Evolutionary conservation across 2,113 vertebrate genomes (phyloP).

Genomic region (Paradoxurus hermaphroditus): DNA sequence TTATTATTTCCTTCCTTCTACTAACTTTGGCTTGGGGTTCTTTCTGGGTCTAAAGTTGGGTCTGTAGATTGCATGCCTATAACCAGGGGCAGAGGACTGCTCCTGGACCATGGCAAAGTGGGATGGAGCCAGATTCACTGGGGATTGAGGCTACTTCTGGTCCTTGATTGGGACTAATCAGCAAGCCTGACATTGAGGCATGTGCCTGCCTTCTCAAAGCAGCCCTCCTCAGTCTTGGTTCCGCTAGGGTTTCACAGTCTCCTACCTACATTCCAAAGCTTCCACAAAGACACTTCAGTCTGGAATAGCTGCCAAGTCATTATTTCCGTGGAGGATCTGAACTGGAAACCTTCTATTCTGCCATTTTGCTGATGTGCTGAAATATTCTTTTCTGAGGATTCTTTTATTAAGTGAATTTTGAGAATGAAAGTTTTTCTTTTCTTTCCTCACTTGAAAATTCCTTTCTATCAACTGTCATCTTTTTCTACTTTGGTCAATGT

Average conservation of each 20-base stretch:
- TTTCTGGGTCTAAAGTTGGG: not conserved
- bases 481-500: not conserved
- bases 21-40: not conserved
- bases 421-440: not conserved
- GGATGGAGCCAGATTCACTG: not conserved
- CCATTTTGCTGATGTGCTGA: not conserved
- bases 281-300: not conserved
- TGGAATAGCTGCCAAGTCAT: not conserved
- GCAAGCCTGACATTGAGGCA: not conserved
- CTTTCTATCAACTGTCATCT: not conserved
- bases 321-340: not conserved
- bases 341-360: not conserved
- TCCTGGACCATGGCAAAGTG: not conserved
- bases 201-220: not conserved
- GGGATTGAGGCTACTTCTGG: not conserved
- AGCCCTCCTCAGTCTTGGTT: not conserved
- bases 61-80: not conserved
- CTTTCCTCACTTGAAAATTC: not conserved
- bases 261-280: not conserved
- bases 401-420: not conserved
- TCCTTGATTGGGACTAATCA: not conserved
- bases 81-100: not conserved
- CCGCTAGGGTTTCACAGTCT: not conserved
- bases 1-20: not conserved
- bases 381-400: not conserved